phyloP scores from a whole-genome alignment of 23 tunicate species.

The Clavelina lepadiformis region DNA sequence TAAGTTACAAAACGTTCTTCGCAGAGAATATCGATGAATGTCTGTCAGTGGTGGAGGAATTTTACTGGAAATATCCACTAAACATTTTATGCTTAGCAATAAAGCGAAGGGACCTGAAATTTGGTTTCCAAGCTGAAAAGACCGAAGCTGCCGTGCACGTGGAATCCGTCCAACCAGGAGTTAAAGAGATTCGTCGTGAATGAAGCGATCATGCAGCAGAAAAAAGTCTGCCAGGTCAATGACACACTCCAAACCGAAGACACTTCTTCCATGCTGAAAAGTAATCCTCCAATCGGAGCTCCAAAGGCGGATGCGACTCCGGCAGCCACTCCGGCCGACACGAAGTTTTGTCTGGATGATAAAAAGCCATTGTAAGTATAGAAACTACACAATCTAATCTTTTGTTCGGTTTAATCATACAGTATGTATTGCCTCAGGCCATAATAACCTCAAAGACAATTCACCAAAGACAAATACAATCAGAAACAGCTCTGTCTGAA shows the following conservation, averaged over 20 bases:
- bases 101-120: too few species aligned
- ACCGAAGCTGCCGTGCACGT: constrained; percentile 68
- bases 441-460: too few species aligned
- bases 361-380: too few species aligned
- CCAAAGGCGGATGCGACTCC: constrained; percentile 95
- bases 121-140: constrained; percentile 74
- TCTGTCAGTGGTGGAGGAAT: too few species aligned
- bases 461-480: too few species aligned
- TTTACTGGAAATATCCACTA: too few species aligned
- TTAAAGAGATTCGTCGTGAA: constrained; percentile 88
- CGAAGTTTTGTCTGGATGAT: constrained; percentile 86
- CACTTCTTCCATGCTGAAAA: constrained; percentile 92
- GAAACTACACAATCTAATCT: too few species aligned
- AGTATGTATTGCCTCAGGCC: too few species aligned
- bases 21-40: constrained; percentile 72
- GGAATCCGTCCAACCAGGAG: constrained; percentile 76
- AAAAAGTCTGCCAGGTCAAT: constrained; percentile 86
- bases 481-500: too few species aligned
- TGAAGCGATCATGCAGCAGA: constrained; percentile 89
- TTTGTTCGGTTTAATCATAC: too few species aligned
- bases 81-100: too few species aligned
- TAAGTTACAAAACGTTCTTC: too few species aligned
- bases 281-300: constrained; percentile 88
- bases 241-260: constrained; percentile 86
- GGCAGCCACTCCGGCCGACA: constrained; percentile 92